A percentile compares a stretch with the other conserved stretches of the same genome.
These are phyloP conservation scores for Trachemys scripta DNA, from an alignment of 2,113 vertebrate species.

Conservation along the genomic window DNA sequence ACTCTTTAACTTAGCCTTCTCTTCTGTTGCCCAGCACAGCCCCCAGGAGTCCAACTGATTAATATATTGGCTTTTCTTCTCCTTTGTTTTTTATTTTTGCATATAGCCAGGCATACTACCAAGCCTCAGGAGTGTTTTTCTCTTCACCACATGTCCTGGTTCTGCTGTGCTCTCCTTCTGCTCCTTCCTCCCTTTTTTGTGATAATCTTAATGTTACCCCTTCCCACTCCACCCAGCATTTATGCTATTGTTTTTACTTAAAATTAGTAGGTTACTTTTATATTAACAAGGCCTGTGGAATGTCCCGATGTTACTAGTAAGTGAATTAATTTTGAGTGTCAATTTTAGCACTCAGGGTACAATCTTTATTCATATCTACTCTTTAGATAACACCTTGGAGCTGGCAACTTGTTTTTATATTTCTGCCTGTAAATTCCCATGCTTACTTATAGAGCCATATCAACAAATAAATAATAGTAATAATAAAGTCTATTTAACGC, in stretches of 20 bases:
- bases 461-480: neutral
- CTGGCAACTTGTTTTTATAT: neutral
- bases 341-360: neutral
- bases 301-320: constrained; percentile 21
- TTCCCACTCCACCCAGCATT: neutral
- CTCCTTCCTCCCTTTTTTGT: constrained; percentile 23
- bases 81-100: constrained; percentile 19
- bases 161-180: constrained; percentile 8
- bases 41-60: neutral
- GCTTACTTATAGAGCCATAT: neutral
- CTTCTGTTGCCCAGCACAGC: neutral
- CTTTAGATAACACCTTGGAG: neutral
- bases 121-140: neutral
- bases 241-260: neutral
- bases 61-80: neutral
- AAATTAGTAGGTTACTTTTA: neutral
- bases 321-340: constrained; percentile 39
- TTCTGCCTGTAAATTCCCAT: neutral
- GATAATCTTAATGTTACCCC: neutral
- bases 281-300: neutral
- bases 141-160: neutral
- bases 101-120: neutral
- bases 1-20: neutral
- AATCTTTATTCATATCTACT: neutral
- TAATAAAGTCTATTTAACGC: neutral